Conservation (phyloP, 2,797 vertebrate genomes). For the Lepus oiostolus region DNA sequence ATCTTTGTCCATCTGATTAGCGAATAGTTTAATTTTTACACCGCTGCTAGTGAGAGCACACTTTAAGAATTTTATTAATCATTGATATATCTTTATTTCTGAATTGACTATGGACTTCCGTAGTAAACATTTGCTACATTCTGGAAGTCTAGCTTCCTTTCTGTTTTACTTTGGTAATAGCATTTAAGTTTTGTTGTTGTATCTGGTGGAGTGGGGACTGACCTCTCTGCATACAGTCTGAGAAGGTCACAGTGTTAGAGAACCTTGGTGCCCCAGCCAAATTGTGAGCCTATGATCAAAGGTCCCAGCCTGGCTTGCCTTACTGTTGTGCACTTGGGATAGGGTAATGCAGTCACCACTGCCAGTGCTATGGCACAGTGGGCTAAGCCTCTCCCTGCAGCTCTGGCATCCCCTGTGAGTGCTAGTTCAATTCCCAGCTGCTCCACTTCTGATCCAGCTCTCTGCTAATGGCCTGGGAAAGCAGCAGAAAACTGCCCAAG, state of each 20-base stretch:
- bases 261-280: background rate
- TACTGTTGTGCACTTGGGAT: background rate
- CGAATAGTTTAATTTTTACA: conserved; percentile 37
- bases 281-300: conserved; percentile 1
- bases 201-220: background rate
- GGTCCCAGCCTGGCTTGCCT: background rate
- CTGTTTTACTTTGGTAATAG: conserved; percentile 27
- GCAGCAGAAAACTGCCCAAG: no score
- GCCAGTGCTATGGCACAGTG: no score
- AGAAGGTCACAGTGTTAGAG: background rate
- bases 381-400: no score
- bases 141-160: conserved; percentile 13
- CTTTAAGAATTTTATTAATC: conserved; percentile 27
- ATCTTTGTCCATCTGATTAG: background rate
- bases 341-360: no score
- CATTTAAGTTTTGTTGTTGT: background rate
- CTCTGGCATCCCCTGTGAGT: no score
- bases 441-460: no score
- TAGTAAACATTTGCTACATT: background rate
- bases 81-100: background rate
- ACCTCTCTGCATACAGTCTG: conserved; percentile 23
- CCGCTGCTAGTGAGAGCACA: background rate
- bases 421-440: no score
- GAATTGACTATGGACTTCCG: background rate
- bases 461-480: no score